Conservation (phyloP, 1,140 invertebrate genomes). For the Andrena cerasifolii region DNA sequence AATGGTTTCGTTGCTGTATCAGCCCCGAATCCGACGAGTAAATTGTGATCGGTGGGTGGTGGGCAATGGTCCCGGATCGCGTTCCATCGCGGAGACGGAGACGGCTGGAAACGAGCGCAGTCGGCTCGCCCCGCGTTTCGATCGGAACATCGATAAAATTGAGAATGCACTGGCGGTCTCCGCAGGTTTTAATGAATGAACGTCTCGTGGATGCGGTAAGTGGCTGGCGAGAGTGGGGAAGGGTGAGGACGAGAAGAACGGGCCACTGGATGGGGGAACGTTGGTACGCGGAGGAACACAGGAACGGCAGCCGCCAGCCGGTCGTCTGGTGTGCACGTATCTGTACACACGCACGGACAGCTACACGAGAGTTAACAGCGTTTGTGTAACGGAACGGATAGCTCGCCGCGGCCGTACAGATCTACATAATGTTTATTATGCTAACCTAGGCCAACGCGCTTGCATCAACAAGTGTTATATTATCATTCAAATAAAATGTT, state of each 20-base stretch:
- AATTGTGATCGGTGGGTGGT: not conserved
- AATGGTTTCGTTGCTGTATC: too few relatives aligned
- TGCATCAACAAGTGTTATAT: slow-evolving; percentile 83
- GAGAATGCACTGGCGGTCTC: slow-evolving; percentile 68
- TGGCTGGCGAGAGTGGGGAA: slow-evolving; percentile 45
- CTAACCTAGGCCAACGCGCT: slow-evolving; percentile 82
- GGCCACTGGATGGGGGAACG: slow-evolving; percentile 8
- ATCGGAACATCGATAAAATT: slow-evolving; percentile 78
- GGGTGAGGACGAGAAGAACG: slow-evolving; percentile 45
- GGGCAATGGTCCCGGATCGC: not conserved
- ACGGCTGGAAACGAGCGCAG: not conserved
- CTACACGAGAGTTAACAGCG: slow-evolving; percentile 48
- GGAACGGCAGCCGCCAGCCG: not conserved
- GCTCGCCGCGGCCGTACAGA: slow-evolving; percentile 64
- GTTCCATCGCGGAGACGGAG: too few relatives aligned
- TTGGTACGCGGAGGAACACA: slow-evolving; percentile 26
- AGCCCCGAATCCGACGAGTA: not conserved
- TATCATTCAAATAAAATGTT: slow-evolving; percentile 83
- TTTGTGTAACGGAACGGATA: slow-evolving; percentile 66
- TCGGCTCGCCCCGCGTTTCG: slow-evolving; percentile 39
- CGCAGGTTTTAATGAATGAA: slow-evolving; percentile 76
- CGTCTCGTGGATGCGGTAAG: slow-evolving; percentile 73
- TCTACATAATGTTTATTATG: slow-evolving; percentile 83
- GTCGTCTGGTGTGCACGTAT: not conserved
- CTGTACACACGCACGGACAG: not conserved